Conservation (phyloP, 1,140 invertebrate genomes). For the Alviniconcha marisindica region DNA sequence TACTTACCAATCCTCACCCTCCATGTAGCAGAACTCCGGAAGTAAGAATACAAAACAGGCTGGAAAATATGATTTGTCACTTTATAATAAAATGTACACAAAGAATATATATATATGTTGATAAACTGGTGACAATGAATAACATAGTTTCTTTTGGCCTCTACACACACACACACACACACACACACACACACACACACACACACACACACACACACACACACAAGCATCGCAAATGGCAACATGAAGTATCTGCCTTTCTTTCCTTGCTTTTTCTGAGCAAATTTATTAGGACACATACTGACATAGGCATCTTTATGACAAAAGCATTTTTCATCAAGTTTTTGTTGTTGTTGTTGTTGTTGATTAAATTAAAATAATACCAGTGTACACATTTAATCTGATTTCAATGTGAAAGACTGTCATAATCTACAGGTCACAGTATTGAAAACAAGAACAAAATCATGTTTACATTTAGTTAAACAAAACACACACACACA, state of each 20-base stretch:
- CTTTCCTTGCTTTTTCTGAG: too few species aligned
- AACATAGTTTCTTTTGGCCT: background rate
- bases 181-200: too few species aligned
- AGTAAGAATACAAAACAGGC: conserved; percentile 93
- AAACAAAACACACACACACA: background rate
- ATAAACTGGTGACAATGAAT: background rate
- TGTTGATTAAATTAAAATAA: too few species aligned
- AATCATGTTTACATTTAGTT: background rate
- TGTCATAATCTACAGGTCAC: background rate
- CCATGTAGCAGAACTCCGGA: conserved; percentile 94
- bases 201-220: background rate
- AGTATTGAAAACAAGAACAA: background rate
- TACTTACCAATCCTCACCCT: conserved; percentile 88
- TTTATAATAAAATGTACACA: background rate
- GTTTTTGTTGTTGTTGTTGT: too few species aligned
- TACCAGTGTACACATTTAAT: too few species aligned
- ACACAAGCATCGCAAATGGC: background rate
- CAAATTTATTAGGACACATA: too few species aligned
- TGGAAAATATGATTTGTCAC: conserved; percentile 70
- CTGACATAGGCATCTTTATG: too few species aligned
- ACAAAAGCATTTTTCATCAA: too few species aligned
- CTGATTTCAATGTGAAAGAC: too few species aligned
- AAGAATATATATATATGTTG: background rate
- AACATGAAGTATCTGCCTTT: background rate
- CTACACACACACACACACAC: background rate